Conservation (phyloP, 1,140 invertebrate genomes). For the Bombus superbus region DNA sequence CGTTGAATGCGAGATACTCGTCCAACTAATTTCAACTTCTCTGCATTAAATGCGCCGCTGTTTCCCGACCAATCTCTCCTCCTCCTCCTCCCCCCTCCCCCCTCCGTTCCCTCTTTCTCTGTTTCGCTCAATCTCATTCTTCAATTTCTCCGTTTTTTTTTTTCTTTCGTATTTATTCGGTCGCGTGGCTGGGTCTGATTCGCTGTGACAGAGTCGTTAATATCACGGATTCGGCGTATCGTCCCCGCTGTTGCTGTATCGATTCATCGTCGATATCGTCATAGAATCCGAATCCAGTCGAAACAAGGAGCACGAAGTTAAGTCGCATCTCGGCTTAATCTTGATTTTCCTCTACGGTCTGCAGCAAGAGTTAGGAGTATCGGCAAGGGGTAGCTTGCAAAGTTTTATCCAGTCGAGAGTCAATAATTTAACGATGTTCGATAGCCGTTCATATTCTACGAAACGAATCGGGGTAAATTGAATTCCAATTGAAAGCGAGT, state of each 20-base stretch:
- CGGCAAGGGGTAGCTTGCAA: background rate
- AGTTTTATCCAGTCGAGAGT: slow-evolving; percentile 1
- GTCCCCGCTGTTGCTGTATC: background rate
- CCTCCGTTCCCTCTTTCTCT: background rate
- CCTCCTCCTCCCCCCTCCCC: background rate
- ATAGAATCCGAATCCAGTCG: background rate
- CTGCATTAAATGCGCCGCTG: slow-evolving; percentile 30
- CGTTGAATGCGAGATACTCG: slow-evolving; percentile 54
- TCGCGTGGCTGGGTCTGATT: slow-evolving; percentile 4
- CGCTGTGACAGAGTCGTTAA: background rate
- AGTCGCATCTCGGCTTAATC: background rate
- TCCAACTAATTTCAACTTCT: slow-evolving; percentile 56
- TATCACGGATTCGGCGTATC: background rate
- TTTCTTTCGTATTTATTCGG: slow-evolving; percentile 26
- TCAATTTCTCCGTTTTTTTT: slow-evolving; percentile 29
- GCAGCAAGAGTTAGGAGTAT: background rate
- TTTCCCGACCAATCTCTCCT: background rate
- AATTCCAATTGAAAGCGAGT: slow-evolving; percentile 40
- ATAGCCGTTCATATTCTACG: slow-evolving; percentile 29
- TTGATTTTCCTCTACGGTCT: background rate
- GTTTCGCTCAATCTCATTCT: background rate
- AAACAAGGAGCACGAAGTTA: background rate
- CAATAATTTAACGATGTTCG: slow-evolving; percentile 18
- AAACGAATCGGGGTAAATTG: slow-evolving; percentile 11
- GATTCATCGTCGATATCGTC: slow-evolving; percentile 4